Evolutionary conservation across 2,797 vertebrate genomes (phyloP).

Genomic region (Clarias platycephalus): DNA sequence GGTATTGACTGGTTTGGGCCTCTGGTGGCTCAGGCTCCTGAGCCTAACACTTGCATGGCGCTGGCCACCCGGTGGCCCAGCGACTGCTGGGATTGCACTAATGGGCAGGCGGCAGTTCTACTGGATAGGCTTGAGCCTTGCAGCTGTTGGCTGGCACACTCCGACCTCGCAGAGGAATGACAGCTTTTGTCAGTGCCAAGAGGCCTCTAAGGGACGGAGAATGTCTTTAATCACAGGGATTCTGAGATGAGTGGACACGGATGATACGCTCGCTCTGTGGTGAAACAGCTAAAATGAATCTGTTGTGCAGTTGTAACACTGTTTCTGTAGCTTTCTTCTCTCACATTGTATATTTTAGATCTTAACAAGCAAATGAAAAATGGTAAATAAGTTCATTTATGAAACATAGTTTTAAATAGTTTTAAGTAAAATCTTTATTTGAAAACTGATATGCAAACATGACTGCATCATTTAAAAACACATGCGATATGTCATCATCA

Average conservation of each 20-base stretch:
- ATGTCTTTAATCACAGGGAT: conserved; percentile 51
- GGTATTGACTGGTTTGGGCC: conserved; percentile 64
- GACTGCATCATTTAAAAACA: not conserved
- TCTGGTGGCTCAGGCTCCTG: conserved; percentile 59
- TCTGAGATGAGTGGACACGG: conserved; percentile 33
- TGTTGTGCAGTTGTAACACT: conserved; percentile 8
- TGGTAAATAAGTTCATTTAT: not conserved
- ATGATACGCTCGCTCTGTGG: conserved; percentile 14
- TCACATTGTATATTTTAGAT: conserved; percentile 11
- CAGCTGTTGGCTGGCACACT: conserved; percentile 89
- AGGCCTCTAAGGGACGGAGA: conserved; percentile 68
- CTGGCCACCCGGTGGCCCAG: conserved; percentile 59
- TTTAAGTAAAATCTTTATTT: not conserved
- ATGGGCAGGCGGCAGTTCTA: conserved; percentile 69
- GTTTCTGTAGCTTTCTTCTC: conserved; percentile 18
- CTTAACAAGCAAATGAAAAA: conserved; percentile 11
- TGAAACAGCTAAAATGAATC: conserved; percentile 26
- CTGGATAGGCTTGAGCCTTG: conserved; percentile 70
- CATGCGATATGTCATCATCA: conserved; percentile 24
- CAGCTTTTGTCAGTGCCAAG: conserved; percentile 82
- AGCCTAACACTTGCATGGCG: conserved; percentile 34
- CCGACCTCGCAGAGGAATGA: conserved; percentile 77
- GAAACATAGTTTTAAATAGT: not conserved
- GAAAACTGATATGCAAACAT: not conserved
- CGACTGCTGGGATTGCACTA: conserved; percentile 57